Evolutionary conservation across 2,797 vertebrate genomes (phyloP), one percentile per base, ranked within the genome.

Genomic region (Coracias cyanogaster): DNA sequence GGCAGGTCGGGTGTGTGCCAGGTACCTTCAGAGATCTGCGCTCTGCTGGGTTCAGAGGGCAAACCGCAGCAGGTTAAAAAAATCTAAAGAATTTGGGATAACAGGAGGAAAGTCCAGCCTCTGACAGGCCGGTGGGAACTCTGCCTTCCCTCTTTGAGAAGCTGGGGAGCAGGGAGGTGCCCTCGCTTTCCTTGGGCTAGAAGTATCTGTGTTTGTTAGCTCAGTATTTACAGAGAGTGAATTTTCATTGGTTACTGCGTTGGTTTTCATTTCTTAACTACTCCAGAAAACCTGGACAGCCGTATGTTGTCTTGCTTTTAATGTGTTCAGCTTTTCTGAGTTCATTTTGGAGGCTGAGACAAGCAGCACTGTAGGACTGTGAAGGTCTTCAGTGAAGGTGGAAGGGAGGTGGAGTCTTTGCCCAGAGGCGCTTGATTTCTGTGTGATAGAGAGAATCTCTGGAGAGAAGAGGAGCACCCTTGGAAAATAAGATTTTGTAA

Each of bases 81-180:
- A 49, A 90, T 86, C 64, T 73, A 28, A 95, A 62, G 90, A 89
- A 96, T 94, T 89, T 57, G 74, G 28, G 52, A 0, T 10, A 58
- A 28, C 28, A 62, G 43, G n/a, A 81, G 31, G 39, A 29, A 78
- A 84, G 58, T 29, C 15, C 70, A 65, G 51, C n/a, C 15, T 16
- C 28, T 29, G 21, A 7, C 17, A n/a, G 60, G 45, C 64, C 1
- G 0, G n/a, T 77, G 91, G 61, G 60, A 85, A 41, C 2, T 16
- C 18, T 82, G 45, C 52, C 25, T 91, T 82, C 33, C 29, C 33
- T 61, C 37, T 70, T 41, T 8, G 51, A 58, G 89, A 79, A 74
- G 37, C 25, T 0, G 6, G n/a, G 51, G 41, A 66, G 41, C 33
- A 19, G 41, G 31, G 26, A 70, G 62, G 6, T 41, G 55, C 46